Conservation (phyloP, 1,140 invertebrate genomes). For the Pseudomyrmex sp. region DNA sequence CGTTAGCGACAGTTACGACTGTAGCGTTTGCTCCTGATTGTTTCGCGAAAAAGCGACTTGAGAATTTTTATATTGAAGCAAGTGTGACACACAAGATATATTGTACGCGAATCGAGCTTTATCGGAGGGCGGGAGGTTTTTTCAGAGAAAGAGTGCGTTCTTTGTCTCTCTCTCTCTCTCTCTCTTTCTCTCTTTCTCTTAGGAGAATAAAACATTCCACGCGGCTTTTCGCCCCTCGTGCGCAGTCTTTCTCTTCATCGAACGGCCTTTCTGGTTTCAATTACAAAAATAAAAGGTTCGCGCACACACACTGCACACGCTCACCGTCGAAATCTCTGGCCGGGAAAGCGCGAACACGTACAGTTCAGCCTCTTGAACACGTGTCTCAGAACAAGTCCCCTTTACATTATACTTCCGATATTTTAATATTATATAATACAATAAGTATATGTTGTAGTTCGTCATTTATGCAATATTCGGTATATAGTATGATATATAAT, state of each 20-base stretch:
- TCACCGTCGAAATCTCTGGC: not conserved
- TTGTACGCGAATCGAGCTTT: not conserved
- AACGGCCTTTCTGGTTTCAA: not conserved
- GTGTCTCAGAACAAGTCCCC: no score
- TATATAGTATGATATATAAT: no score
- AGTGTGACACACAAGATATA: not conserved
- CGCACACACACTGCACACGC: not conserved
- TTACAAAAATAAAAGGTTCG: conserved; percentile 48
- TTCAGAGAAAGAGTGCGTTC: not conserved
- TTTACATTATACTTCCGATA: no score
- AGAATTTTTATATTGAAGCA: not conserved
- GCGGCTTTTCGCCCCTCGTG: not conserved
- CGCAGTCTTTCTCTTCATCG: not conserved
- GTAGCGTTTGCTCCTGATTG: not conserved
- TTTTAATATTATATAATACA: no score
- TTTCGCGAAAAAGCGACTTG: not conserved
- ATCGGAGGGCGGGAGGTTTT: not conserved
- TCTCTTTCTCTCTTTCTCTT: not conserved
- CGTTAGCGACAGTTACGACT: not conserved
- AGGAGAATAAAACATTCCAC: not conserved
- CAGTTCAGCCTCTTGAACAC: not conserved
- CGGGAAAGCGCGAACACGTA: conserved; percentile 13
- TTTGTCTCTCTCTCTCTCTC: not conserved
- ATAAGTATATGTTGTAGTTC: no score
- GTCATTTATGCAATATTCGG: no score